A percentile compares a stretch with the other conserved stretches of the same genome.
phyloP scores from a whole-genome alignment of 2,113 vertebrate species.

The Boleophthalmus pectinirostris region DNA sequence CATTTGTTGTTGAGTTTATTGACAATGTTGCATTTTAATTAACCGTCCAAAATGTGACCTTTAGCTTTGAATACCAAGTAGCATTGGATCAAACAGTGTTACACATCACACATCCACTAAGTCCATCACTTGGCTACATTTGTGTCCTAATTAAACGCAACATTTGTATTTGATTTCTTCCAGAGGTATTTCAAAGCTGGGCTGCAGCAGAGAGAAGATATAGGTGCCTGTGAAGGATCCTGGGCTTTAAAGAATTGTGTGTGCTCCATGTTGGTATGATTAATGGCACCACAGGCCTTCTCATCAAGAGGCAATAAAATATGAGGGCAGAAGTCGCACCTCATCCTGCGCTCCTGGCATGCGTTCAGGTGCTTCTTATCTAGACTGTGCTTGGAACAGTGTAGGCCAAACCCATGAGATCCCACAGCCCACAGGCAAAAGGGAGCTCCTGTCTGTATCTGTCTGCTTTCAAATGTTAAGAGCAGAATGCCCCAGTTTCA shows the following conservation, averaged over 20 bases:
- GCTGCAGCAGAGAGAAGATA: constrained; percentile 31
- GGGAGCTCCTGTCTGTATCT: constrained; percentile 5
- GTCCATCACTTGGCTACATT: background rate
- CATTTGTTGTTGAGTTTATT: background rate
- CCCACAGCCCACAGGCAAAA: background rate
- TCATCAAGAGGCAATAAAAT: constrained; percentile 70
- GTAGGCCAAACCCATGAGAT: constrained; percentile 18
- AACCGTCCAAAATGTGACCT: background rate
- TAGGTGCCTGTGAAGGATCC: constrained; percentile 39
- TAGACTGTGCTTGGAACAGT: constrained; percentile 24
- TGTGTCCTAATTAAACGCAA: constrained; percentile 41
- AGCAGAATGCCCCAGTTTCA: background rate
- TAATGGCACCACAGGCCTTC: constrained; percentile 64
- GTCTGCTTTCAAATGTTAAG: constrained; percentile 16
- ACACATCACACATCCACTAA: background rate
- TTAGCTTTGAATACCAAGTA: background rate
- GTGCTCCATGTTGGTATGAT: constrained; percentile 57
- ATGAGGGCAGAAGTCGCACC: constrained; percentile 61
- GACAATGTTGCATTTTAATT: background rate
- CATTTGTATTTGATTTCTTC: constrained; percentile 35
- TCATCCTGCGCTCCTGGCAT: constrained; percentile 51
- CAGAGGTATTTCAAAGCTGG: constrained; percentile 33
- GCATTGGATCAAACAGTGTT: background rate
- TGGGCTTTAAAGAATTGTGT: constrained; percentile 52
- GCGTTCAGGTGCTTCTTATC: constrained; percentile 41